Percentiles rank a stretch among this genome's conserved stretches.
These are phyloP conservation scores for Trichopoda pennipes DNA, from an alignment of 2,888 invertebrate genomes.

Conservation along the genomic window DNA sequence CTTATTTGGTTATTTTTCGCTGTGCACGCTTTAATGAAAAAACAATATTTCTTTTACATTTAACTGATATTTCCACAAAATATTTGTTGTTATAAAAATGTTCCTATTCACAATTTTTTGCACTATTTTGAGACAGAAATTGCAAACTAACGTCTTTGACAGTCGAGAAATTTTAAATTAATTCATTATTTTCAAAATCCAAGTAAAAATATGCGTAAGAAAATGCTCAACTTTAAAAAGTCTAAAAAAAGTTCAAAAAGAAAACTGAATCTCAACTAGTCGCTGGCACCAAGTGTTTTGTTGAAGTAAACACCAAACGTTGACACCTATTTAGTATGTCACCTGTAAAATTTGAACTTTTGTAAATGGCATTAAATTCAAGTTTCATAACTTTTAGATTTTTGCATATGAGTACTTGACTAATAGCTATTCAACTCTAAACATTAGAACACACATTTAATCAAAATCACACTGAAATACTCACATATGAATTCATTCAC, in stretches of 20 bases:
- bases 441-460: not conserved
- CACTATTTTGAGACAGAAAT: too few species aligned
- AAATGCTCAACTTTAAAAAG: not conserved
- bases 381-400: constrained; percentile 46
- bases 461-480: too few species aligned
- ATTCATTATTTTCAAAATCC: too few species aligned
- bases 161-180: too few species aligned
- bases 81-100: too few species aligned
- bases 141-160: too few species aligned
- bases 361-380: constrained; percentile 20
- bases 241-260: constrained; percentile 6
- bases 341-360: constrained; percentile 39
- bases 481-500: not conserved
- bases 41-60: too few species aligned
- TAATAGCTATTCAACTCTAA: constrained; percentile 42
- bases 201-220: too few species aligned
- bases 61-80: too few species aligned
- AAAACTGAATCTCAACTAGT: constrained; percentile 5
- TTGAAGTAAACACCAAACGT: constrained; percentile 25
- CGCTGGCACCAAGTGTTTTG: constrained; percentile 31
- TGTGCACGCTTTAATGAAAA: too few species aligned
- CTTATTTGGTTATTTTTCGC: too few species aligned
- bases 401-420: constrained; percentile 57
- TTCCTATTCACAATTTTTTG: too few species aligned
- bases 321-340: constrained; percentile 39